These are phyloP conservation scores for Drymodes brunneopygia DNA, from an alignment of 2,113 vertebrate species.

Conservation along the genomic window DNA sequence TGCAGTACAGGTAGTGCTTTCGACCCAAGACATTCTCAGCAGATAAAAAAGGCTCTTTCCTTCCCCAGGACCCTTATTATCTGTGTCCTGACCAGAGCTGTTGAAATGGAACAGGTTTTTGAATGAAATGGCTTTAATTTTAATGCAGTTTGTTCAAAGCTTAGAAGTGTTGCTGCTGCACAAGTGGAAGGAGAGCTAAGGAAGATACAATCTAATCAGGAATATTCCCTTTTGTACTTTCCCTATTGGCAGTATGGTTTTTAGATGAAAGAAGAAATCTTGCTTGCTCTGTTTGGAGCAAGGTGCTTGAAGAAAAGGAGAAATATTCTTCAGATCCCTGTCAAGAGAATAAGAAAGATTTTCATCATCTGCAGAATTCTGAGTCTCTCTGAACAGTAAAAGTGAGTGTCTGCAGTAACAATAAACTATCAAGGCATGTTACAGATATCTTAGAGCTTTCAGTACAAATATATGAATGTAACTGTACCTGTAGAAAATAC, in stretches of 20 bases:
- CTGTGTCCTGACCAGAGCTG: not conserved
- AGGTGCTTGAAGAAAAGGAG: not conserved
- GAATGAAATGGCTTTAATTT: slow-evolving; percentile 52
- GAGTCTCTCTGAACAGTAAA: not conserved
- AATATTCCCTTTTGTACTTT: not conserved
- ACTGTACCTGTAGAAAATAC: not conserved
- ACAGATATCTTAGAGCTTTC: not conserved
- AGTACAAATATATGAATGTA: not conserved
- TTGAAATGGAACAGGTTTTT: slow-evolving; percentile 22
- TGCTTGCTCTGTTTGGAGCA: not conserved
- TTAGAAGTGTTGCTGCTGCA: not conserved
- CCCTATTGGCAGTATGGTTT: not conserved
- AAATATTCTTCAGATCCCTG: not conserved
- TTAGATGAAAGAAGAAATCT: slow-evolving; percentile 10
- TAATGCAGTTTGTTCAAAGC: not conserved
- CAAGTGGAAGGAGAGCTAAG: not conserved
- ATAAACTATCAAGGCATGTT: not conserved
- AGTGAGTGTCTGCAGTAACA: not conserved
- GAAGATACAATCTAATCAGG: not conserved
- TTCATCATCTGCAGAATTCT: not conserved
- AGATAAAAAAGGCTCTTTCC: not conserved
- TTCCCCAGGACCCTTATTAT: not conserved
- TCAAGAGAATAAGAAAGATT: not conserved
- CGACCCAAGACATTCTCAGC: not conserved
- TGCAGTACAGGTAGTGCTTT: not conserved